Base-by-base conservation (phyloP, 2,113 vertebrate species). In the Leiothrix lutea region DNA sequence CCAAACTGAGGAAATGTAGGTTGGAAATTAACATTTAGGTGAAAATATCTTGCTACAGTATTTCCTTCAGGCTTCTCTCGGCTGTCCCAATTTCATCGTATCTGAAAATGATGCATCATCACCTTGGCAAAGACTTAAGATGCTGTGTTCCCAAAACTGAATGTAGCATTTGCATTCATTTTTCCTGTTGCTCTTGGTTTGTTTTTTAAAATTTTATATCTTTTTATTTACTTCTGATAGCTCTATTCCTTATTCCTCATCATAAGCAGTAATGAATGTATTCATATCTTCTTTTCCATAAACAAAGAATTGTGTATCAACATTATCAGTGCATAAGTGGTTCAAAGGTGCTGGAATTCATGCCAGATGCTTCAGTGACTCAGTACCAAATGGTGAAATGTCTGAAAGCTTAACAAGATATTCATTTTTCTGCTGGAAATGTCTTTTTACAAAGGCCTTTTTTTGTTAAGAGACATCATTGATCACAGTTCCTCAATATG, bases 291-390 rank as follows among this genome's bases (percentile, higher is more conserved):
- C 53, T 88, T 90, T 81, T 73, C 53, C 50, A 56, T 36, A 65
- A 90, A 92, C 44, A 86, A 88, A 89, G 47, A 78, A 69, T 5
- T n/a, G 31, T 89, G 5, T 85, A 73, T 82, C 42, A 70, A 95
- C 22, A 60, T 54, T 93, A 80, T 50, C 54, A 45, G n/a, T 62
- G 29, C 19, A 89, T 73, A 81, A 94, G 84, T 77, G 65, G 53
- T 88, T 93, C 65, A 81, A 90, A 95, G 92, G 86, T 93, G 29
- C 72, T 91, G 74, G 87, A 82, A 91, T 95, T 92, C 79, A 62
- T 73, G 58, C 83, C 96, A 93, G 88, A 93, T 94, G 80, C 80
- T 82, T 89, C 77, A 84, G 48, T 96, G 93, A 94, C 70, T 97
- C 94, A 95, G 78, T 90, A 80, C 53, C 84, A 95, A 93, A 62